A percentile compares a stretch with the other conserved stretches of the same genome.
These are phyloP conservation scores for Rhinoderma darwinii DNA, from an alignment of 2,113 vertebrate genomes.

Conservation along the genomic window DNA sequence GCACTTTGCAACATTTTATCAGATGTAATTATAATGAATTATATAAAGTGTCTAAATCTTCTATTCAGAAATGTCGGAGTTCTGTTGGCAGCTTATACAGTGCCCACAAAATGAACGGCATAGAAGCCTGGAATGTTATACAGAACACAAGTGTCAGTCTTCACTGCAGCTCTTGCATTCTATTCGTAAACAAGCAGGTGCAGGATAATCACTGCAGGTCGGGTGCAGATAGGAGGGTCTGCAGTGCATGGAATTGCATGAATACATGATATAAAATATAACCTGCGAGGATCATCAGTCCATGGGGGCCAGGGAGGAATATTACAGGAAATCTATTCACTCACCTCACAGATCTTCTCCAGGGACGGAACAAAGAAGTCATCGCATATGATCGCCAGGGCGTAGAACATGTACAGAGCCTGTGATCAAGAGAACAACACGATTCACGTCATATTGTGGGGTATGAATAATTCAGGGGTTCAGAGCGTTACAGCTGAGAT, in stretches of 20 bases:
- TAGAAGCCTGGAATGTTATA: too few relatives aligned
- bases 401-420: constrained; percentile 98
- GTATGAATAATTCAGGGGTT: background rate
- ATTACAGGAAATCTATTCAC: constrained; percentile 25
- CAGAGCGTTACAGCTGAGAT: background rate
- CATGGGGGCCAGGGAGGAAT: background rate
- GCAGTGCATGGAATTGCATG: background rate
- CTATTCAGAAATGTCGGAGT: too few relatives aligned
- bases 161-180: background rate
- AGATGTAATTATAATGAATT: too few relatives aligned
- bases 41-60: too few relatives aligned
- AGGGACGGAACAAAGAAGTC: constrained; percentile 96
- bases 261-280: background rate
- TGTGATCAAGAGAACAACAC: constrained; percentile 63
- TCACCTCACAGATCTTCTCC: constrained; percentile 97
- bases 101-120: too few relatives aligned
- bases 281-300: too few relatives aligned
- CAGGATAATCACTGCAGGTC: background rate
- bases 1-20: too few relatives aligned
- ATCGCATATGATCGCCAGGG: constrained; percentile 93
- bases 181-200: background rate
- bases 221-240: background rate
- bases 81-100: too few relatives aligned
- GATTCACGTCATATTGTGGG: background rate
- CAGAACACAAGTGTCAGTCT: too few relatives aligned